Conservation (phyloP, 2,888 invertebrate genomes). For the Stenichneumon culpator region DNA sequence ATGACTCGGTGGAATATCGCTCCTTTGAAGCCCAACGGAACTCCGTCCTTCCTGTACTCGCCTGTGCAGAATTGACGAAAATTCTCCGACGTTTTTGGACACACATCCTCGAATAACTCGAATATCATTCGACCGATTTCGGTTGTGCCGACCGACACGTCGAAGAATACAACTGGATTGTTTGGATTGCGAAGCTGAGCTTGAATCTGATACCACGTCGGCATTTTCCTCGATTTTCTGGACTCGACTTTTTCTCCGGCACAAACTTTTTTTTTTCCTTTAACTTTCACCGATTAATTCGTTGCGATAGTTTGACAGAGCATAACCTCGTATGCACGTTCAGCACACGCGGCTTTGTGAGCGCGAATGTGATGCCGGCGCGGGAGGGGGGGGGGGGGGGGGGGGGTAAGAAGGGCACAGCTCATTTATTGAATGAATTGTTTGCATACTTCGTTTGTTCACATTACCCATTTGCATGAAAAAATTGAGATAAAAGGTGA, state of each 20-base stretch:
- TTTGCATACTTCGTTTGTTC: too few species aligned
- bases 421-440: slow-evolving; percentile 12
- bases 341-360: slow-evolving; percentile 12
- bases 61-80: slow-evolving; percentile 99
- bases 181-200: slow-evolving; percentile 95
- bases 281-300: background rate
- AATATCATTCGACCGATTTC: slow-evolving; percentile 99
- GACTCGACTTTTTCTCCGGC: background rate
- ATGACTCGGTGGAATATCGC: slow-evolving; percentile 99
- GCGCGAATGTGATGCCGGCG: background rate
- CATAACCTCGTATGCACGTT: background rate
- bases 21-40: slow-evolving; percentile 98
- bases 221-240: slow-evolving; percentile 87
- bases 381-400: background rate
- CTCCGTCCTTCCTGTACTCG: slow-evolving; percentile 97
- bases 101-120: slow-evolving; percentile 98
- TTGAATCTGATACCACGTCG: slow-evolving; percentile 98
- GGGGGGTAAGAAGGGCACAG: background rate
- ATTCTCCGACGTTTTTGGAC: slow-evolving; percentile 98
- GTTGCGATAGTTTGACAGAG: background rate
- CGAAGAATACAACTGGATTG: slow-evolving; percentile 99
- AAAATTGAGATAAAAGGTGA: too few species aligned
- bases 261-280: background rate
- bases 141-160: slow-evolving; percentile 97
- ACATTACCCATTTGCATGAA: too few species aligned